Conservation (phyloP, 2,797 vertebrate genomes). For the Squalus acanthias region DNA sequence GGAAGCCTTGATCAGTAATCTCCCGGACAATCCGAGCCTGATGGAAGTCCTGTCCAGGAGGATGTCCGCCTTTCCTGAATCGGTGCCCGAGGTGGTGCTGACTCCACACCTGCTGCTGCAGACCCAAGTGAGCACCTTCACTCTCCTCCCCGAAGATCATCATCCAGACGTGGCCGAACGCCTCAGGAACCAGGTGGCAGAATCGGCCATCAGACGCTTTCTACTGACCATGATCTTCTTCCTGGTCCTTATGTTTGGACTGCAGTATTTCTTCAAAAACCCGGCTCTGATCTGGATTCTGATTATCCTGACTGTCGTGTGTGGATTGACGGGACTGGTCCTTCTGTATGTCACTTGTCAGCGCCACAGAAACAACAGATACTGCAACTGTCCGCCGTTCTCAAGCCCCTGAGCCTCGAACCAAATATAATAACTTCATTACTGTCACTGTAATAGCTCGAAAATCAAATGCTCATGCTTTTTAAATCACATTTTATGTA, state of each 20-base stretch:
- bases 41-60: not conserved
- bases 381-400: not conserved
- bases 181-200: not conserved
- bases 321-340: not conserved
- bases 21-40: not conserved
- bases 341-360: not conserved
- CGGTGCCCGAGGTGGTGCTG: conserved; percentile 6
- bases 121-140: not conserved
- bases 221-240: conserved; percentile 6
- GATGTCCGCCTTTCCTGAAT: not conserved
- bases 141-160: not conserved
- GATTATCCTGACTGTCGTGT: not conserved
- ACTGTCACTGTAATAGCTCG: not conserved
- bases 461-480: not conserved
- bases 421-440: not conserved
- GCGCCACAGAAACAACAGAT: no score
- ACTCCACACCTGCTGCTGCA: not conserved
- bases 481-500: not conserved
- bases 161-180: not conserved
- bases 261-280: conserved; percentile 31
- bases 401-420: not conserved
- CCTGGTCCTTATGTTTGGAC: not conserved
- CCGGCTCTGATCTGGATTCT: not conserved
- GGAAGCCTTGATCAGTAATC: not conserved
- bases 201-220: not conserved